Evolutionary conservation across 2,888 invertebrate genomes (phyloP).

Genomic region (Euzophera pinguis): DNA sequence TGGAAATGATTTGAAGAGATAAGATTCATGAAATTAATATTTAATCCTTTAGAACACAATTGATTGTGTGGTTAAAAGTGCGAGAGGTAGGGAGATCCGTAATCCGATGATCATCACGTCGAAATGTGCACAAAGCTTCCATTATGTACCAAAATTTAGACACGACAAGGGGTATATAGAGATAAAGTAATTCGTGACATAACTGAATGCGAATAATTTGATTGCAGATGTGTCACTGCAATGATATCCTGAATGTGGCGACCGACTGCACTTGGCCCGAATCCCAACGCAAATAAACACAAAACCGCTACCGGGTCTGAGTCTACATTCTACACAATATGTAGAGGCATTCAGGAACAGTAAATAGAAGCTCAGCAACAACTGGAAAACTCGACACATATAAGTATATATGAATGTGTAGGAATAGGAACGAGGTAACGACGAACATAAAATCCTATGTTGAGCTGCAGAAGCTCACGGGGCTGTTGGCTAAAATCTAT

Average conservation of each 20-base stretch:
- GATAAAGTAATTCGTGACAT: too few species aligned
- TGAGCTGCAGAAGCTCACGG: slow-evolving; percentile 33
- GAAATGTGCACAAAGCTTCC: too few species aligned
- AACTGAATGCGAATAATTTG: too few species aligned
- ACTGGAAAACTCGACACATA: slow-evolving; percentile 29
- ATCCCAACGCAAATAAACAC: slow-evolving; percentile 64
- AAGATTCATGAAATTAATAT: too few species aligned
- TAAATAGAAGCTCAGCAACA: slow-evolving; percentile 43
- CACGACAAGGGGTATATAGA: too few species aligned
- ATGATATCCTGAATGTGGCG: slow-evolving; percentile 37
- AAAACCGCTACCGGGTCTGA: slow-evolving; percentile 47
- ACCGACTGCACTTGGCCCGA: slow-evolving; percentile 71
- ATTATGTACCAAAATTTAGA: too few species aligned
- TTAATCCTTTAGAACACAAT: too few species aligned
- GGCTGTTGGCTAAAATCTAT: slow-evolving; percentile 22
- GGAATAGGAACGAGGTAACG: slow-evolving; percentile 41
- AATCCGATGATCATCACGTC: too few species aligned
- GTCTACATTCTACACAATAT: slow-evolving; percentile 35
- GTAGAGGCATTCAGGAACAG: slow-evolving; percentile 42
- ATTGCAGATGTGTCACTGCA: neutral
- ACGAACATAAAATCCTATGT: slow-evolving; percentile 44
- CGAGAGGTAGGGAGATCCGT: too few species aligned
- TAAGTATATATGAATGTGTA: slow-evolving; percentile 22
- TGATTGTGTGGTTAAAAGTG: too few species aligned
- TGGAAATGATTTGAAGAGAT: too few species aligned